Base-by-base conservation (phyloP, 1,140 invertebrate species). In the Propsilocerus akamusi region DNA sequence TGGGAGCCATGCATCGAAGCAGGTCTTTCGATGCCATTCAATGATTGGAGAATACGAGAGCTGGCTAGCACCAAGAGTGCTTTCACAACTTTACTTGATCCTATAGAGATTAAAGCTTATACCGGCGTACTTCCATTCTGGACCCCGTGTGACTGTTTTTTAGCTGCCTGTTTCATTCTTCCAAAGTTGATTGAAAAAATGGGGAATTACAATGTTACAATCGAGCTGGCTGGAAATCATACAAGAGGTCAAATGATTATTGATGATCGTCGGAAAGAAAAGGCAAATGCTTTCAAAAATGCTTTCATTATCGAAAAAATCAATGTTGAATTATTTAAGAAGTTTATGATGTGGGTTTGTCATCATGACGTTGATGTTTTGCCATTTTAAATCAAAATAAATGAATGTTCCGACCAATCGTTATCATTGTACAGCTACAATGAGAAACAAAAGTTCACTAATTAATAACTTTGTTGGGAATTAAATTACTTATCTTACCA, bases 191-290 rank as follows among this genome's bases (percentile, higher is more conserved):
- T 68, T 12, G 58, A 68, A 17, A 53, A 49, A 4, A 62, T 65
- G 52, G 50, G 56, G 28, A 51, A 54, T 3, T 66, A 68, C 59
- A 66, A 75, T 53, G 70, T 68, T 4, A 70, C 70, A 22, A 71
- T 79, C 3, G 76, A 79, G 55, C 59, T 79, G 7, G 53, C 57
- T 47, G 75, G 75, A 14, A 55, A 53, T 10, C 65, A 65, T 53
- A 78, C 76, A 1, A 64, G 77, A 55, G 78, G 76, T 3, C 72
- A 75, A 59, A 67, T 77, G 52, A 68, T 76, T 0, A 58, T 80
- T 25, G 74, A 78, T 65, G 73, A 75, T 58, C 54, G 69, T 11
- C 59, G 65, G 30, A 58, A 60, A 6, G 62, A 63, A 5, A 58
- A 68, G 28, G 59, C 58, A 47, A 55, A 56, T 55, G 61, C 61